Evolutionary conservation across 2,113 vertebrate species (phyloP).

Genomic region (Pelobates fuscus): DNA sequence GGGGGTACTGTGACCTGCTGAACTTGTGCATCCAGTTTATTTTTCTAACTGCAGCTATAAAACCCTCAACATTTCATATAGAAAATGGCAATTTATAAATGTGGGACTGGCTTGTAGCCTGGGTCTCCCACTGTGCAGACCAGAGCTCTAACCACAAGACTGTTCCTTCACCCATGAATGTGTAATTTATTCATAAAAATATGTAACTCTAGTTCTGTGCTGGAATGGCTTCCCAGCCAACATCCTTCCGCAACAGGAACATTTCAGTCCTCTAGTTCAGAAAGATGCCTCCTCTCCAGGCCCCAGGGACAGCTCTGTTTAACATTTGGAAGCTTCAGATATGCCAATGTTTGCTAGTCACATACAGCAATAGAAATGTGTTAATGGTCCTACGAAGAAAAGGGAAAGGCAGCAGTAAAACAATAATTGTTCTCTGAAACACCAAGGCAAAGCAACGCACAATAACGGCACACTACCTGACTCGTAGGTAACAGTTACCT

Average conservation of each 20-base stretch:
- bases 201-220: slow-evolving; percentile 39
- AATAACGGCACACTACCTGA: not conserved
- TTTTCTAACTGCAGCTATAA: not conserved
- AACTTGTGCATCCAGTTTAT: not conserved
- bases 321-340: slow-evolving; percentile 28
- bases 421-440: slow-evolving; percentile 4
- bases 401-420: slow-evolving; percentile 17
- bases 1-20: too few relatives aligned
- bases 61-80: not conserved
- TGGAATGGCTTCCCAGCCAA: slow-evolving; percentile 38
- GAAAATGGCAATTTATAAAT: slow-evolving; percentile 22
- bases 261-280: slow-evolving; percentile 37
- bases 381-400: slow-evolving; percentile 14
- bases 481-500: not conserved
- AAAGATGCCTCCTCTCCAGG: slow-evolving; percentile 32
- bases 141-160: slow-evolving; percentile 44
- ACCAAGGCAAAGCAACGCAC: not conserved
- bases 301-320: slow-evolving; percentile 27
- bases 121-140: slow-evolving; percentile 46
- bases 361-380: not conserved
- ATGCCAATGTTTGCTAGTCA: slow-evolving; percentile 23
- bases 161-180: slow-evolving; percentile 47
- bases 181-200: slow-evolving; percentile 48
- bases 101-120: slow-evolving; percentile 33
- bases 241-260: slow-evolving; percentile 45